Evolutionary conservation across 2,888 invertebrate genomes (phyloP), one percentile per base, ranked within the genome.

Genomic region (Lepidonotus clava): DNA sequence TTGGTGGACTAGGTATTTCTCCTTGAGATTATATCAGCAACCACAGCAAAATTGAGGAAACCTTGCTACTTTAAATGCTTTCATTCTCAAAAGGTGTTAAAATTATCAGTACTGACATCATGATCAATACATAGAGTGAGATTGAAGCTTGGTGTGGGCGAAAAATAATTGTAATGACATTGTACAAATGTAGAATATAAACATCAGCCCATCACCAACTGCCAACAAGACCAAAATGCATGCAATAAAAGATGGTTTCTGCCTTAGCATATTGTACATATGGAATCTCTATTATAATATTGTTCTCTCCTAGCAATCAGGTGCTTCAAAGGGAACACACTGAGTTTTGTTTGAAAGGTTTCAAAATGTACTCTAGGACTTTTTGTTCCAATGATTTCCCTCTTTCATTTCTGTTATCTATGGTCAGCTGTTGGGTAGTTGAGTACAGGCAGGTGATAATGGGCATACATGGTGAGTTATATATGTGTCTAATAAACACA

Each of bases 361-460:
- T n/a, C n/a, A n/a, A n/a, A n/a, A n/a, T n/a, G n/a, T n/a, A n/a
- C n/a, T n/a, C n/a, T n/a, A n/a, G n/a, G n/a, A n/a, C n/a, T n/a
- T n/a, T n/a, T n/a, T n/a, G n/a, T n/a, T n/a, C n/a, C n/a, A n/a
- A n/a, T n/a, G n/a, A n/a, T n/a, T n/a, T n/a, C n/a, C n/a, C n/a
- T n/a, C n/a, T n/a, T 46, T 46, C 46, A 11, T 46, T 46, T 8
- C 18, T 18, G 18, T 46, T 11, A 46, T 46, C 18, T 46, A 46
- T 46, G 46, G 8, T 46, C 46, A 46, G 8, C 8, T 11, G 18
- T 46, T 11, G 18, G 8, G 46, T 8, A 8, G 18, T 36, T 8
- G 71, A 21, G 14, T 38, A 71, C 38, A 71, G 34, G 71, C 71
- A 71, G 71, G 71, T 71, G 71, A 71, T 71, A 34, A 38, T 71